Evolutionary conservation across 64 coral and sea anemone genomes (phyloP), one percentile per base, ranked within the genome.

Genomic region (Porites lutea): DNA sequence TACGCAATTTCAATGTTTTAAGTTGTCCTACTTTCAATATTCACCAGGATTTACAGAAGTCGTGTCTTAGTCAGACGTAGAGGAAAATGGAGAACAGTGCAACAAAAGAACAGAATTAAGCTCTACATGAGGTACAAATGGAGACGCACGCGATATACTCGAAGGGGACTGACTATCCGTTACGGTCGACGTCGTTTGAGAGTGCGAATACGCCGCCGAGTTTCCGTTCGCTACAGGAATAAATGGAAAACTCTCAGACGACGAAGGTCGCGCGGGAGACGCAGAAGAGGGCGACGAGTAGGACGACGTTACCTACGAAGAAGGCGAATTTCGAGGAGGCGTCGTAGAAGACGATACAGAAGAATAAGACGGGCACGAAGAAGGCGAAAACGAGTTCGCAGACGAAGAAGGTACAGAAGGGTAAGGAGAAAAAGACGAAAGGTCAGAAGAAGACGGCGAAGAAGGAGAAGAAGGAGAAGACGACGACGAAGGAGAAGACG

Each of bases 401-500:
- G 81, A 48, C 81, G 63, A 51, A 84, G 81, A 14, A 45, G 81
- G 46, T 52, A 84, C 81, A 52, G 45, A 45, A 16, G 81, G 69
- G 48, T 9, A 5, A 66, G 37, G 48, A 84, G 81, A 19, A 67
- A 63, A 51, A 84, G 81, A 48, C 20, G 81, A 48, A 84, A 46
- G 47, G 19, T 13, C 16, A 84, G 81, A 48, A 49, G 81, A 69
- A 84, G 10, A 19, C 67, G 81, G 63, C 81, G 81, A 20, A 6
- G 59, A 65, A 65, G 81, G 48, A 37, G 81, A 84, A 84, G 81
- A 47, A 65, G 8, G 2, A 84, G 81, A 48, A 84, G 81, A 51
- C 14, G 48, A 52, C 64, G n/a, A 69, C 7, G 81, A 51, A 84
- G 81, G 48, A 84, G 81, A 51, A 84, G 81, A 68, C 81, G 81